Conservation (phyloP, 1,140 invertebrate genomes). For the Plectrocnemia conspersa region DNA sequence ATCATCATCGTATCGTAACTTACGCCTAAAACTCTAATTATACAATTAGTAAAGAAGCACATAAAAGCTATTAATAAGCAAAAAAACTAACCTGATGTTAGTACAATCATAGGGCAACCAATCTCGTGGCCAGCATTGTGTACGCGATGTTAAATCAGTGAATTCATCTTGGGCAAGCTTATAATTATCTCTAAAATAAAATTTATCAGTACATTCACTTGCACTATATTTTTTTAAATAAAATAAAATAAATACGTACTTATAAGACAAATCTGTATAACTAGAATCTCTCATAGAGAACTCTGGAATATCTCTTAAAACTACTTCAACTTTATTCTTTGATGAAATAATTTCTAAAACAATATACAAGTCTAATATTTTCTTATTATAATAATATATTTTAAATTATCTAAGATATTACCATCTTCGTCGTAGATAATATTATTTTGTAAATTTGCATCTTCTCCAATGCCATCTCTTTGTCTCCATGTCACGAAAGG, state of each 20-base stretch:
- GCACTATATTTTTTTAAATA: not conserved
- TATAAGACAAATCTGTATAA: slow-evolving; percentile 12
- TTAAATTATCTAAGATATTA: too few relatives aligned
- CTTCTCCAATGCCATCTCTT: slow-evolving; percentile 22
- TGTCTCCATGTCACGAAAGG: slow-evolving; percentile 35
- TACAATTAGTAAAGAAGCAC: too few relatives aligned
- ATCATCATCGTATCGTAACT: slow-evolving; percentile 49
- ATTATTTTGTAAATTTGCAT: not conserved
- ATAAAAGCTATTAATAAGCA: not conserved
- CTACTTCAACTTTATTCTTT: slow-evolving; percentile 28
- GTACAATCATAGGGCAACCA: slow-evolving; percentile 32
- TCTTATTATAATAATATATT: too few relatives aligned
- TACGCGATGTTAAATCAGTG: slow-evolving; percentile 16
- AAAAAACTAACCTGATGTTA: slow-evolving; percentile 26
- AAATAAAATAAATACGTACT: slow-evolving; percentile 19
- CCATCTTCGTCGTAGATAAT: too few relatives aligned
- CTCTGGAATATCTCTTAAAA: slow-evolving; percentile 31
- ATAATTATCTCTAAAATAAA: slow-evolving; percentile 2
- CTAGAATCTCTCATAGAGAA: slow-evolving; percentile 24
- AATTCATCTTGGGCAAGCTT: slow-evolving; percentile 9
- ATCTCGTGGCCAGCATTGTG: slow-evolving; percentile 33
- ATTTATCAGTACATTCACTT: not conserved
- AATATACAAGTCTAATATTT: too few relatives aligned
- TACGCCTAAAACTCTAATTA: slow-evolving; percentile 44
- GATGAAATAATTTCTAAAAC: too few relatives aligned